Base-by-base conservation (phyloP, 2,113 vertebrate species). In the Ictalurus punctatus region DNA sequence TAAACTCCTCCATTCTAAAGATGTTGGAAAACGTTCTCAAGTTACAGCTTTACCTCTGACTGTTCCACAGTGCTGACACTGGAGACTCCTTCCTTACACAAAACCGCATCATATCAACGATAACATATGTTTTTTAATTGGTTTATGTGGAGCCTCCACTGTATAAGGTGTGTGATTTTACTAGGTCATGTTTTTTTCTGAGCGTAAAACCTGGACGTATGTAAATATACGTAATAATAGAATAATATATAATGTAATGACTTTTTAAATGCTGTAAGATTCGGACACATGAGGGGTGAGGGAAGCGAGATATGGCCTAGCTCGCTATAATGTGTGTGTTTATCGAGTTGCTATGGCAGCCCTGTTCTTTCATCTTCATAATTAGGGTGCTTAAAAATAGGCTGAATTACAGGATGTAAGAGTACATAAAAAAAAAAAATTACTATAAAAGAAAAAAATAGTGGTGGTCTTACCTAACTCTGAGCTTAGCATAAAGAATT, bases 271-370 rank as follows among this genome's bases (percentile, higher is more conserved):
- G 44, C 9, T 52, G 76, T 14, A 48, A 44, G 40, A 48, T 27
- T n/a, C 21, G 40, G 10, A 76, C 13, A 25, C 21, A 44, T 30
- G 6, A 56, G 34, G n/a, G 9, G 13, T 30, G 52, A 80, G 2
- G 54, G 54, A 81, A 12, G 79, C 9, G 54, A n/a, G 54, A 9
- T 34, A 81, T 4, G 16, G 27, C 7, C 4, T 1, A 54, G 48
- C 76, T 79, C 5, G 71, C 76, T 86, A 65, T 82, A 76, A 80
- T 12, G 30, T 65, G 78, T 78, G 90, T 86, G 59, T 89, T 86
- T 90, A 71, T 34, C 10, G 56, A 44, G 90, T 90, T 86, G 84
- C 90, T 63, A 89, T 90, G 90, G 84, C 61, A 90, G 81, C 90
- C 82, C 48, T 25, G 61, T 30, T 86, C 87, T 80, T 89, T 90